Evolutionary conservation across 1,140 invertebrate genomes (phyloP).

Genomic region (Metopolophium dirhodum): DNA sequence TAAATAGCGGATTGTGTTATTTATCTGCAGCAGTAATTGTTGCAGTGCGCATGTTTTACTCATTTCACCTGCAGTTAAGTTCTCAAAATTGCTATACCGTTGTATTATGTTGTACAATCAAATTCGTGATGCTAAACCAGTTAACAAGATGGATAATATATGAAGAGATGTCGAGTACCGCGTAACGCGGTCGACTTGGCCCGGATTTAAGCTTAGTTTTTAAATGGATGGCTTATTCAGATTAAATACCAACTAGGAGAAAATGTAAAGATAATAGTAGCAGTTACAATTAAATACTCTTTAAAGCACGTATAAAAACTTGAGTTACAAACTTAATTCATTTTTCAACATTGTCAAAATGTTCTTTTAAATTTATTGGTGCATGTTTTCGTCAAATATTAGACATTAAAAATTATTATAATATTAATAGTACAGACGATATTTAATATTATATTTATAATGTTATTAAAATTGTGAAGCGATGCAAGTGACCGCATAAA

Average conservation of each 20-base stretch:
- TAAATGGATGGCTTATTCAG: neutral
- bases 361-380: neutral
- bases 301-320: neutral
- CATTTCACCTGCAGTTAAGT: neutral
- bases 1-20: neutral
- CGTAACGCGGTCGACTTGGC: neutral
- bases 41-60: neutral
- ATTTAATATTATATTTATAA: neutral
- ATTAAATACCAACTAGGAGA: constrained; percentile 1
- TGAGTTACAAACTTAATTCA: neutral
- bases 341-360: neutral
- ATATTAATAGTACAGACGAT: neutral
- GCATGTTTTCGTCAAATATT: neutral
- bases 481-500: neutral
- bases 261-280: neutral
- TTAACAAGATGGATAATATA: neutral
- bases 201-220: neutral
- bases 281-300: neutral
- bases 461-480: neutral
- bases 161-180: neutral
- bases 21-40: neutral
- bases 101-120: neutral
- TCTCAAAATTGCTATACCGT: neutral
- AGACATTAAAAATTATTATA: neutral
- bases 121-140: constrained; percentile 26